Percentiles rank a stretch among this genome's conserved stretches.
Conservation (phyloP, 2,888 invertebrate species). For the Drosophila pseudotakahashii region DNA sequence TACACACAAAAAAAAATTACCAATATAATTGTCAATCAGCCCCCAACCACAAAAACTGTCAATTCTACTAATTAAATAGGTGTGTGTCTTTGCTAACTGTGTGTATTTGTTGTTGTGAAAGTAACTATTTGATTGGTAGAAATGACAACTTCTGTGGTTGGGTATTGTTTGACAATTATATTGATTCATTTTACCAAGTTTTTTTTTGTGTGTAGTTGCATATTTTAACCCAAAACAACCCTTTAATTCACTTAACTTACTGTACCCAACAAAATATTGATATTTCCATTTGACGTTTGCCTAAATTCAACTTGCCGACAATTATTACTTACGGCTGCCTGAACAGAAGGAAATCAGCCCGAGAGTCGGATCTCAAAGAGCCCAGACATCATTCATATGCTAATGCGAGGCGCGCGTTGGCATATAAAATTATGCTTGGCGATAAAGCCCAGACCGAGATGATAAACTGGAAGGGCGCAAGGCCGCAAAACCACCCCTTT, state of each 20-base stretch:
- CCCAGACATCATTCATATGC: conserved; percentile 55
- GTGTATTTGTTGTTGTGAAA: too few species aligned
- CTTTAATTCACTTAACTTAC: neutral
- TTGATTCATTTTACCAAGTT: too few species aligned
- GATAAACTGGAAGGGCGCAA: neutral
- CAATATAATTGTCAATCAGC: too few species aligned
- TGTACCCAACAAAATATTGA: neutral
- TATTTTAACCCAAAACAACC: too few species aligned
- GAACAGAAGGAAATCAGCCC: conserved; percentile 4
- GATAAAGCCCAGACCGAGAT: conserved; percentile 16
- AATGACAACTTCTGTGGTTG: too few species aligned
- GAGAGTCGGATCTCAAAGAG: neutral
- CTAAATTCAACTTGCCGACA: conserved; percentile 2
- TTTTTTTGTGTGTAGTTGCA: too few species aligned
- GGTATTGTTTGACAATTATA: too few species aligned
- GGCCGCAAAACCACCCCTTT: conserved; percentile 1
- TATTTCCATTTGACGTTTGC: neutral
- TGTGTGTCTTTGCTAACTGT: too few species aligned
- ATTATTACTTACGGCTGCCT: conserved; percentile 17
- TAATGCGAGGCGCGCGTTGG: conserved; percentile 49
- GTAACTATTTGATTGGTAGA: too few species aligned
- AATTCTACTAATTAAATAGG: too few species aligned
- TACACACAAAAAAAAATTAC: too few species aligned
- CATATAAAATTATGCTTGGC: conserved; percentile 54
- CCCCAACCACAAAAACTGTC: too few species aligned